Percentiles rank a stretch among this genome's conserved stretches.
These are phyloP conservation scores for Erebia ligea DNA, from an alignment of 2,888 invertebrate species.

Conservation along the genomic window DNA sequence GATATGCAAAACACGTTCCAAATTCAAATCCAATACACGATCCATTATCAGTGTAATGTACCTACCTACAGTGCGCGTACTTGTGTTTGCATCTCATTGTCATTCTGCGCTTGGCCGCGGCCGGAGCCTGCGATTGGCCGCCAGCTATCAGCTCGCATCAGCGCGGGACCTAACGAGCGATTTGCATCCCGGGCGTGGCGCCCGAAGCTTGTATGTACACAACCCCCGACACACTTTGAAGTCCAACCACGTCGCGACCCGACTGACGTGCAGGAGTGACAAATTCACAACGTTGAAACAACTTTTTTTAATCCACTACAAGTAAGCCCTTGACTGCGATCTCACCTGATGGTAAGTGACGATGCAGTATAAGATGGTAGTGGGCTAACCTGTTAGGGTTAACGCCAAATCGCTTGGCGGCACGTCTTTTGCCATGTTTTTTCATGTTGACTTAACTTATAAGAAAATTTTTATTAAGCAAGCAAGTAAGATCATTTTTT, in stretches of 20 bases:
- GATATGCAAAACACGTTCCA: not conserved
- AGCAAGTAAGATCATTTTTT: too few species aligned
- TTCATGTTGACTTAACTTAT: too few species aligned
- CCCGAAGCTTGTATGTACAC: not conserved
- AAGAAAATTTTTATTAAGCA: too few species aligned
- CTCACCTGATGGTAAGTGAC: too few species aligned
- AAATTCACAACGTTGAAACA: too few species aligned
- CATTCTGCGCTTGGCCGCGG: not conserved
- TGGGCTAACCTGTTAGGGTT: too few species aligned
- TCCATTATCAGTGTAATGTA: not conserved
- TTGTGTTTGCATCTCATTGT: not conserved
- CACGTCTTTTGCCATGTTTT: too few species aligned
- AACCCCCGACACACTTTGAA: not conserved
- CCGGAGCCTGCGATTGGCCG: not conserved
- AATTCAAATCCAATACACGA: not conserved
- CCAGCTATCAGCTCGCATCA: not conserved
- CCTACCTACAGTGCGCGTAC: not conserved
- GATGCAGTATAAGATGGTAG: too few species aligned
- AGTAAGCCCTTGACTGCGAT: too few species aligned
- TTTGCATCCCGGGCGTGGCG: not conserved
- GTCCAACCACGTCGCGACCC: not conserved
- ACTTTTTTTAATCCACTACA: too few species aligned
- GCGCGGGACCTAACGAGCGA: not conserved
- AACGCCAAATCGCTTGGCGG: too few species aligned
- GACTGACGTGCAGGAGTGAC: not conserved